Conservation (phyloP, 2,113 vertebrate genomes). For the Sylvia atricapilla region DNA sequence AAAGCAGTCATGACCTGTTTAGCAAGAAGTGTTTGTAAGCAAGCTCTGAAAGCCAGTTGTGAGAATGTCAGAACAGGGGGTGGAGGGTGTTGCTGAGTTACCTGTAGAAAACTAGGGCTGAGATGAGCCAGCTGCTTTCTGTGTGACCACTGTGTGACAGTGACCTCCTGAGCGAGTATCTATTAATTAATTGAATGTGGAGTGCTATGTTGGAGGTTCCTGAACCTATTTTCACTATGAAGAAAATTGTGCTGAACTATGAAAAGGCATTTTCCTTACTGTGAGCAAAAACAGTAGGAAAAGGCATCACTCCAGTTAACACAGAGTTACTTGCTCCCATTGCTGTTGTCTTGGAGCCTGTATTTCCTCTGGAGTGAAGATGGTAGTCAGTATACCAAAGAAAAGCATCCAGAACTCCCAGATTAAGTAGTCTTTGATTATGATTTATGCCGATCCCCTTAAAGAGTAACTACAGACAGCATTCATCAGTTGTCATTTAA, state of each 20-base stretch:
- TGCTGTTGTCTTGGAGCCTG: neutral
- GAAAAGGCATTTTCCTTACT: neutral
- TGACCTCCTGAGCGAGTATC: neutral
- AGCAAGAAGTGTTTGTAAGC: conserved; percentile 38
- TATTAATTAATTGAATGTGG: neutral
- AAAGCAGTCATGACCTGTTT: conserved; percentile 46
- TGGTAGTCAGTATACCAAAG: neutral
- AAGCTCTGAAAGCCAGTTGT: neutral
- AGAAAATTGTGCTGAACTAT: neutral
- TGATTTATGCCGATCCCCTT: neutral
- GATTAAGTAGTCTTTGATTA: neutral
- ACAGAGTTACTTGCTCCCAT: neutral
- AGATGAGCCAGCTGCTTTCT: neutral
- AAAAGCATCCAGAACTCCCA: neutral
- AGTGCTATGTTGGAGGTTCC: neutral
- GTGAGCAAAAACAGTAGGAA: neutral
- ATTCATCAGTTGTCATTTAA: neutral
- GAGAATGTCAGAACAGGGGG: neutral
- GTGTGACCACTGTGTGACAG: neutral
- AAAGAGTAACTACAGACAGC: neutral
- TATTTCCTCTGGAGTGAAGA: neutral
- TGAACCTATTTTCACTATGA: neutral
- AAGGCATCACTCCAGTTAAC: neutral
- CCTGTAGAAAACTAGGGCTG: neutral
- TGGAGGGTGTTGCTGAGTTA: conserved; percentile 1